Conservation (phyloP, 2,797 vertebrate species). For the Aythya fuligula region DNA sequence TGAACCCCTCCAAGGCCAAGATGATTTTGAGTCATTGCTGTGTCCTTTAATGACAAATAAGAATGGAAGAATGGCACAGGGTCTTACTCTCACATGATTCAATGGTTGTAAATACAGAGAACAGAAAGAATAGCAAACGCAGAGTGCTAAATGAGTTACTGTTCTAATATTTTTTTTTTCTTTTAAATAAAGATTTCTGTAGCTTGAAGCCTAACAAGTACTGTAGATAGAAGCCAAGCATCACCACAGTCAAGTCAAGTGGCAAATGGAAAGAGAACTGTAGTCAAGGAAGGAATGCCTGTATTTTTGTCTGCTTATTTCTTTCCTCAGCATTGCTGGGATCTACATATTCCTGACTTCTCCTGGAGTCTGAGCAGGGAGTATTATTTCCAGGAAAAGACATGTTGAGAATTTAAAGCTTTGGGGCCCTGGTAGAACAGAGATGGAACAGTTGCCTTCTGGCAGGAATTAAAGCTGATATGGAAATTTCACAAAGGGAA, state of each 20-base stretch:
- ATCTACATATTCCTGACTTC: not conserved
- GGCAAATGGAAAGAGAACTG: not conserved
- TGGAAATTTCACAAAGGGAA: slow-evolving; percentile 30
- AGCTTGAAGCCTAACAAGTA: not conserved
- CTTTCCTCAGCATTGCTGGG: not conserved
- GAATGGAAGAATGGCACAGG: not conserved
- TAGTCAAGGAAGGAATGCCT: not conserved
- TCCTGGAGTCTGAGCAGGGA: not conserved
- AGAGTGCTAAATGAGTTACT: not conserved
- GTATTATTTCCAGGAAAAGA: not conserved
- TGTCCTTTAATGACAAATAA: not conserved
- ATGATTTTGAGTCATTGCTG: not conserved
- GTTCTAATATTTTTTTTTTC: not conserved
- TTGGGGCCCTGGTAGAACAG: not conserved
- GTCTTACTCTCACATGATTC: not conserved
- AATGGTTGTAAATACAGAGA: not conserved
- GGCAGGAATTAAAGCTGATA: slow-evolving; percentile 39
- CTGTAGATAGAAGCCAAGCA: not conserved
- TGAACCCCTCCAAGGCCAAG: not conserved
- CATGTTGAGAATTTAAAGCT: not conserved
- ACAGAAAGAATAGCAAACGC: not conserved
- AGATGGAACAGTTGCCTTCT: slow-evolving; percentile 18
- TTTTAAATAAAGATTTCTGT: not conserved
- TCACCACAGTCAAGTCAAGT: not conserved
- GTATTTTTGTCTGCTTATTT: not conserved